These are phyloP conservation scores for Bufotes viridis DNA, from an alignment of 2,797 vertebrate genomes.

Conservation along the genomic window DNA sequence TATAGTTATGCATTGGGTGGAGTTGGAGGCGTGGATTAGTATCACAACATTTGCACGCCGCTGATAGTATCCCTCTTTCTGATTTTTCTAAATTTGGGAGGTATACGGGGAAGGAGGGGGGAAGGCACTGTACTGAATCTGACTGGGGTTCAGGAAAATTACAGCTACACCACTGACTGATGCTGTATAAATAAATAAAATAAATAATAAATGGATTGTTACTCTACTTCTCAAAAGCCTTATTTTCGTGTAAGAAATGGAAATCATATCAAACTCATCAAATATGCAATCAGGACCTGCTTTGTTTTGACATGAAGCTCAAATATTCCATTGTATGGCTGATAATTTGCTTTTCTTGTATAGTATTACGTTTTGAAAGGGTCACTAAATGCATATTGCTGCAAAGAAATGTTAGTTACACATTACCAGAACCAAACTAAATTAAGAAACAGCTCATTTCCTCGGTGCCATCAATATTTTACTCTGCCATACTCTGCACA, in stretches of 20 bases:
- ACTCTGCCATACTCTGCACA: constrained; percentile 69
- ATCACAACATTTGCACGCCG: too few species aligned
- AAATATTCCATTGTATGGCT: constrained; percentile 62
- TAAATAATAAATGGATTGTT: too few species aligned
- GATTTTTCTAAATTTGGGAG: too few species aligned
- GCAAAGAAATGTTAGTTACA: constrained; percentile 75
- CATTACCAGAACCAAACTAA: constrained; percentile 75
- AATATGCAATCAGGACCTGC: neutral
- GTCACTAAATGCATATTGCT: constrained; percentile 68
- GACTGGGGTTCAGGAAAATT: too few species aligned
- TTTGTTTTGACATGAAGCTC: constrained; percentile 59
- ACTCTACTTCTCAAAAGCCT: too few species aligned
- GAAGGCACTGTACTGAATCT: too few species aligned
- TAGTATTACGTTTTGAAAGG: constrained; percentile 71
- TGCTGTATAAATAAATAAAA: too few species aligned
- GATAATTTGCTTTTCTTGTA: constrained; percentile 65
- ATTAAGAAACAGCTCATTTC: constrained; percentile 75
- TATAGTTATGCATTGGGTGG: too few species aligned
- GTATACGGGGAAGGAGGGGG: too few species aligned
- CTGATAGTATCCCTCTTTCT: too few species aligned
- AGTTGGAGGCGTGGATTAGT: too few species aligned
- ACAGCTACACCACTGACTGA: too few species aligned
- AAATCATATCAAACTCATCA: neutral
- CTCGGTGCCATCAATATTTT: constrained; percentile 74
- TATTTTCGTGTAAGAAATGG: neutral